Percentiles rank a stretch among this genome's conserved stretches.
These are phyloP conservation scores for Cremastobaeus sp. DNA, from an alignment of 2,888 invertebrate species.

Conservation along the genomic window DNA sequence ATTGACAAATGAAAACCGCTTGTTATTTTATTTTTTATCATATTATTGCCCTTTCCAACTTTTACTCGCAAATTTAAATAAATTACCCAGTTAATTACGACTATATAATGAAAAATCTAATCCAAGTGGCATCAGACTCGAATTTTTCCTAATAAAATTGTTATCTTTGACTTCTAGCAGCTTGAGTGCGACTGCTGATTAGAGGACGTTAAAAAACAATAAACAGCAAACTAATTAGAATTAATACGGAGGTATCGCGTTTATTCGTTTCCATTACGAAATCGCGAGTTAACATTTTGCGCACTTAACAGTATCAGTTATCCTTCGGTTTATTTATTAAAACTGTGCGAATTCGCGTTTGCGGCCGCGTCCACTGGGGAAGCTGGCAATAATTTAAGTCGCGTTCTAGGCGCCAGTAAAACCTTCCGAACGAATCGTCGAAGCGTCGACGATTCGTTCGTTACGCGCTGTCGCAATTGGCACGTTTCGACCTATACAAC, in stretches of 20 bases:
- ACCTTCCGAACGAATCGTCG: conserved; percentile 45
- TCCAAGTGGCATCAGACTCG: too few species aligned
- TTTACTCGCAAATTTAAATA: too few species aligned
- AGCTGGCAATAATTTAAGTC: conserved; percentile 52
- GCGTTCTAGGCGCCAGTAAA: conserved; percentile 56
- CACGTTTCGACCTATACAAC: conserved; percentile 58
- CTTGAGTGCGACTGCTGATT: too few species aligned
- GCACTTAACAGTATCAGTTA: conserved; percentile 26
- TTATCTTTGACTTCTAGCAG: too few species aligned
- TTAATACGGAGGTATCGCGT: conserved; percentile 2
- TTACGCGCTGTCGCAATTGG: conserved; percentile 58
- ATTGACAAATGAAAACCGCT: too few species aligned
- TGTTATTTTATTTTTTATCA: too few species aligned
- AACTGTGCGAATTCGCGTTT: conserved; percentile 27
- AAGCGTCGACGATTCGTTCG: conserved; percentile 58
- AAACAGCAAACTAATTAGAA: too few species aligned
- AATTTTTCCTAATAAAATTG: too few species aligned
- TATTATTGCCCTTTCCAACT: too few species aligned
- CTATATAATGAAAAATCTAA: too few species aligned
- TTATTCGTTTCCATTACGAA: conserved; percentile 8
- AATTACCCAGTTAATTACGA: too few species aligned
- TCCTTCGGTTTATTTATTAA: conserved; percentile 45
- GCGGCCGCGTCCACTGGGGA: conserved; percentile 27
- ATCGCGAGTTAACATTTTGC: conserved; percentile 24
- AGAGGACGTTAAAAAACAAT: too few species aligned